Conservation (phyloP, 1,140 invertebrate genomes). For the Catajapyx aquilonaris region DNA sequence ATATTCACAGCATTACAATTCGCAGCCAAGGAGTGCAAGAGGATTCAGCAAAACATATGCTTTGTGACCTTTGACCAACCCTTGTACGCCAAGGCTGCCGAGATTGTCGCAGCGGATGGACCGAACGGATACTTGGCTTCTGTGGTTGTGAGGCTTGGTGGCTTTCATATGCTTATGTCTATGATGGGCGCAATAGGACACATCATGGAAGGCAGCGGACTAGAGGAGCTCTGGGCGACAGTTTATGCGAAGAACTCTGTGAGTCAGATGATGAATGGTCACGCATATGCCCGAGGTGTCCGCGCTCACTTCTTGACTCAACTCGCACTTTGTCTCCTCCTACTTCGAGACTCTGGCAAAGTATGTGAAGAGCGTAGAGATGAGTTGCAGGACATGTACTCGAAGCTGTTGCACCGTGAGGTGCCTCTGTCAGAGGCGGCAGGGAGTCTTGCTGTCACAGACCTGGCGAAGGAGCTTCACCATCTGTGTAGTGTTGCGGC, state of each 20-base stretch:
- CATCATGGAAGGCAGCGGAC: neutral
- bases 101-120: neutral
- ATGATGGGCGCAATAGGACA: neutral
- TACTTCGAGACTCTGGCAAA: neutral
- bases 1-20: slow-evolving; percentile 1
- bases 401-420: neutral
- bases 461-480: neutral
- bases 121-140: neutral
- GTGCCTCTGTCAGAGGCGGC: neutral
- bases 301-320: neutral
- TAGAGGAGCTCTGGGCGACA: neutral
- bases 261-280: neutral
- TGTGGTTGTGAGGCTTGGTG: neutral
- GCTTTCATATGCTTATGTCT: neutral
- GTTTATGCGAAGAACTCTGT: neutral
- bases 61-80: slow-evolving; percentile 5
- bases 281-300: neutral
- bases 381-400: neutral
- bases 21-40: neutral
- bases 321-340: neutral
- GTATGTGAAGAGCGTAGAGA: neutral
- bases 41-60: neutral
- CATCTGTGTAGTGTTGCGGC: too few species aligned
- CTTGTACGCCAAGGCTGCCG: neutral
- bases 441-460: neutral